Percentiles rank a stretch among this genome's conserved stretches.
These are phyloP conservation scores for Malacosoma neustria DNA, from an alignment of 2,888 invertebrate genomes.

Conservation along the genomic window DNA sequence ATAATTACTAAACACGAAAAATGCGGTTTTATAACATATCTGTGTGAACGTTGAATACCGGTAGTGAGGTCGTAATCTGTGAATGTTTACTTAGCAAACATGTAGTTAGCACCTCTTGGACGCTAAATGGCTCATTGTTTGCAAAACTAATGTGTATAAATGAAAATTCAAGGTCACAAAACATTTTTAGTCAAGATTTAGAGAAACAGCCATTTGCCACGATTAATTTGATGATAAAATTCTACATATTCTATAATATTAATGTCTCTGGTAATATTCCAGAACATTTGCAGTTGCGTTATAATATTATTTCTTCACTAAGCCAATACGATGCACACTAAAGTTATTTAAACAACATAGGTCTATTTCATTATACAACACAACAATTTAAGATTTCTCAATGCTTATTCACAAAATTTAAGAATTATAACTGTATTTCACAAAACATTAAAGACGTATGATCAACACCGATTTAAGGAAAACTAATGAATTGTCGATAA, in stretches of 20 bases:
- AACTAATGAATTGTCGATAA: conserved; percentile 24
- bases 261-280: no score
- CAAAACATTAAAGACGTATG: conserved; percentile 13
- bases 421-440: no score
- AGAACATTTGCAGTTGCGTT: no score
- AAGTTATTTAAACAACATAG: no score
- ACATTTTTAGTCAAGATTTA: conserved; percentile 7
- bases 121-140: conserved; percentile 39
- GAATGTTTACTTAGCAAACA: conserved; percentile 42
- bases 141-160: conserved; percentile 14
- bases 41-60: conserved; percentile 4
- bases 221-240: no score
- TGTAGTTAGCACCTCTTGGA: conserved; percentile 36
- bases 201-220: no score
- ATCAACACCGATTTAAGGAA: conserved; percentile 25
- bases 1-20: not conserved
- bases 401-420: no score
- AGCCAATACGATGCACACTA: no score
- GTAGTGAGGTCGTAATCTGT: conserved; percentile 19
- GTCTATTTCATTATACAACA: no score
- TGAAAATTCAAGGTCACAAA: conserved; percentile 19
- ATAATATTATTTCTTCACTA: no score
- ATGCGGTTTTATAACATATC: not conserved
- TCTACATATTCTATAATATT: no score
- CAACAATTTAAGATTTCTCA: no score